Percentiles rank a stretch among this genome's conserved stretches.
Conservation (phyloP, 2,797 vertebrate species). For the Mycteria americana region DNA sequence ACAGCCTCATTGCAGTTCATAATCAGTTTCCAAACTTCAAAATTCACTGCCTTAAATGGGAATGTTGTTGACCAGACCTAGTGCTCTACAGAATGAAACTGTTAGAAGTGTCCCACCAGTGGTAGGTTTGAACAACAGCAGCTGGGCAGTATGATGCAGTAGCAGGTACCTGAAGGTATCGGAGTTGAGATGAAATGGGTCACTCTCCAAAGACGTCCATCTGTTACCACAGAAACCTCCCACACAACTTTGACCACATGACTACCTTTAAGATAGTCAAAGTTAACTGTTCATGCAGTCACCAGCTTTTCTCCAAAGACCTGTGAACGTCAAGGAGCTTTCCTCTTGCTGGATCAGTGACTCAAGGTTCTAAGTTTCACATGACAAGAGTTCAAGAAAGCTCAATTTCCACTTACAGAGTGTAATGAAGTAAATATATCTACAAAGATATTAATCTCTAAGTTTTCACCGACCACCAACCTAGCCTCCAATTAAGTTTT, state of each 20-base stretch:
- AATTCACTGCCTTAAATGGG: background rate
- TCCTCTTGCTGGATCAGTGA: background rate
- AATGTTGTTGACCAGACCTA: background rate
- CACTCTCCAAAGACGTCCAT: background rate
- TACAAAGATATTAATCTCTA: background rate
- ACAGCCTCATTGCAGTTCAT: background rate
- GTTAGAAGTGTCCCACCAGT: background rate
- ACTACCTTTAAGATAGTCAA: background rate
- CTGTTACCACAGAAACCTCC: background rate
- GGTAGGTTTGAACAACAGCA: background rate
- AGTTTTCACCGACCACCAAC: background rate
- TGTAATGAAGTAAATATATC: background rate
- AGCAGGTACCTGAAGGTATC: background rate
- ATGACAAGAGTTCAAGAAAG: background rate
- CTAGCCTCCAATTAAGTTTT: background rate
- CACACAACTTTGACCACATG: background rate
- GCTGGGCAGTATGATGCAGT: background rate
- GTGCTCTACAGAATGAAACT: background rate
- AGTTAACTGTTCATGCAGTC: background rate
- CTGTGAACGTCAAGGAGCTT: background rate
- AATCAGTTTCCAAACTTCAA: background rate
- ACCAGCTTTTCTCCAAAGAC: background rate
- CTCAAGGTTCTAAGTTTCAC: background rate
- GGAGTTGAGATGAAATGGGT: background rate
- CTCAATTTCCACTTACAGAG: background rate